These are phyloP conservation scores for Mellilla xanthometata DNA, from an alignment of 2,888 invertebrate genomes.

Conservation along the genomic window DNA sequence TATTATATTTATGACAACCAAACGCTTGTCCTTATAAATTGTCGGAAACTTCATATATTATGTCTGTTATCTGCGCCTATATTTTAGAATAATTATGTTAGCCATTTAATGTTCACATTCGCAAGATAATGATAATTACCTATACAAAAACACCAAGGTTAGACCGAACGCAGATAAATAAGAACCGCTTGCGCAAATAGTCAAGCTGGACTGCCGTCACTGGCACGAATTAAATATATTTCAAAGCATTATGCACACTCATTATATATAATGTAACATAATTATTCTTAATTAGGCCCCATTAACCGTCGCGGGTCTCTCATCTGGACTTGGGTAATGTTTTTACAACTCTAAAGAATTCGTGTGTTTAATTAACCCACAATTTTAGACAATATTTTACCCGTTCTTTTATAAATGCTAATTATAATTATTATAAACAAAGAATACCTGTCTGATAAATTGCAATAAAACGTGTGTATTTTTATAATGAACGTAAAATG, in stretches of 20 bases:
- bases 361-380: constrained; percentile 29
- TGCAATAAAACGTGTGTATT: constrained; percentile 37
- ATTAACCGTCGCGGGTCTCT: constrained; percentile 19
- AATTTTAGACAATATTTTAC: constrained; percentile 14
- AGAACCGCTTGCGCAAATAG: constrained; percentile 7
- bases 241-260: constrained; percentile 8
- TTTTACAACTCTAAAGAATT: constrained; percentile 24
- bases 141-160: constrained; percentile 9
- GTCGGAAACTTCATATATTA: no score
- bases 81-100: constrained; percentile 2
- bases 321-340: constrained; percentile 22
- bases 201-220: background rate
- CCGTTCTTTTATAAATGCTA: constrained; percentile 13
- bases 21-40: constrained; percentile 10
- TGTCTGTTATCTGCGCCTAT: background rate
- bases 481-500: constrained; percentile 7
- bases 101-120: constrained; percentile 1
- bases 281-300: constrained; percentile 29
- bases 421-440: constrained; percentile 6
- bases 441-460: constrained; percentile 19
- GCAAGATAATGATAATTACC: constrained; percentile 1
- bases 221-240: constrained; percentile 8
- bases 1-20: no score
- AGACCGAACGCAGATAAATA: constrained; percentile 1
- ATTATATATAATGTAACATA: constrained; percentile 17